A percentile compares a stretch with the other conserved stretches of the same genome.
These are phyloP conservation scores for Carpatolechia fugitivella DNA, from an alignment of 2,888 invertebrate species.

Conservation along the genomic window DNA sequence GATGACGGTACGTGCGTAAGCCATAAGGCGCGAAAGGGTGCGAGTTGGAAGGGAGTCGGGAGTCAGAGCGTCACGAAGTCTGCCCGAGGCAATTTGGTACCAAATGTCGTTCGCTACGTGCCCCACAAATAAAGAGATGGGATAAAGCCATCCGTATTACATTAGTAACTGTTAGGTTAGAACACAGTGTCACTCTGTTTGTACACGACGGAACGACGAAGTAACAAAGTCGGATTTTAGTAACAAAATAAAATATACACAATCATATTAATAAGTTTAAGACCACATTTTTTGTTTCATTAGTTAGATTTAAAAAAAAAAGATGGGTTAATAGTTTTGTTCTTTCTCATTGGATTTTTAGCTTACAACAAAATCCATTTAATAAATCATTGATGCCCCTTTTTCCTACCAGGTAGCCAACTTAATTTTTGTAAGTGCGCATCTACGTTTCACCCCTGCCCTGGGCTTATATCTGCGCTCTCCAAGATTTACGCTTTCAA, in stretches of 20 bases:
- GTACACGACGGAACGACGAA: neutral
- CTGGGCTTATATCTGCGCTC: slow-evolving; percentile 42
- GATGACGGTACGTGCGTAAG: slow-evolving; percentile 57
- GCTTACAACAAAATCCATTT: too few relatives aligned
- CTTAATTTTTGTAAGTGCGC: slow-evolving; percentile 72
- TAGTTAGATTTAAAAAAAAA: too few relatives aligned
- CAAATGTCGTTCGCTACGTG: slow-evolving; percentile 76
- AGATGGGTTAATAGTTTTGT: too few relatives aligned
- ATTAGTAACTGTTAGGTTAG: slow-evolving; percentile 54
- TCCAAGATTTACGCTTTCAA: slow-evolving; percentile 68
- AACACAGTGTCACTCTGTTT: slow-evolving; percentile 22
- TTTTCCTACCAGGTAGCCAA: slow-evolving; percentile 35
- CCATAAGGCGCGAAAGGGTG: slow-evolving; percentile 63
- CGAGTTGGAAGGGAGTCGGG: slow-evolving; percentile 39
- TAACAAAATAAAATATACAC: too few relatives aligned
- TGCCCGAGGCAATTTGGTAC: slow-evolving; percentile 75
- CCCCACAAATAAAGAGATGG: slow-evolving; percentile 72
- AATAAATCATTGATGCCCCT: slow-evolving; percentile 1
- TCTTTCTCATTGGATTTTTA: too few relatives aligned
- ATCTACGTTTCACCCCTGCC: slow-evolving; percentile 65
- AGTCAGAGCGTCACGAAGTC: slow-evolving; percentile 60
- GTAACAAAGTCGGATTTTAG: neutral
- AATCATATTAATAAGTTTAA: too few relatives aligned
- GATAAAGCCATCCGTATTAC: slow-evolving; percentile 63
- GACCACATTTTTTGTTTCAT: too few relatives aligned